Evolutionary conservation across 2,888 invertebrate genomes (phyloP), one percentile per base, ranked within the genome.

Genomic region (Sphaeridia pumilis): DNA sequence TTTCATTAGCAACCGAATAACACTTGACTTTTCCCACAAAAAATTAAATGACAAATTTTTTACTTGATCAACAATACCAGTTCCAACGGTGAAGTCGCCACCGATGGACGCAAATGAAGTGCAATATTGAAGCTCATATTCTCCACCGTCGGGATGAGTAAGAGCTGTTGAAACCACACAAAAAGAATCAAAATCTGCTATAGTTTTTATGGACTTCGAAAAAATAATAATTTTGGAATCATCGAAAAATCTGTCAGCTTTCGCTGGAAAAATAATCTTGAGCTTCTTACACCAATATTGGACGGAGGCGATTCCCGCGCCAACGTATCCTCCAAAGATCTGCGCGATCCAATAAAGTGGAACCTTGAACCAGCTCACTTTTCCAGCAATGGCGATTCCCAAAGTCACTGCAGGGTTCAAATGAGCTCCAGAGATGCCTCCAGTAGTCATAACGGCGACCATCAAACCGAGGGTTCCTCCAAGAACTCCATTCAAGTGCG

Each of bases 361-460:
- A 24, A 64, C 35, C 41, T 59, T 59, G 24, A 55, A 27, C 64
- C 64, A 64, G 34, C 56, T 58, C 4, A 57, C 12, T 4, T 60
- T 43, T 12, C 64, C 64, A 25, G 48, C 54, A 20, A 62, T 43
- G 5, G 61, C 59, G 5, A 60, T 34, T 4, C 56, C 48, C 3
- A 64, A 27, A 2, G 57, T 47, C 1, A 64, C 57, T 3, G 60
- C 61, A 7, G 64, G 61, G 45, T 61, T 64, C 3, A 60, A 34
- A 44, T 57, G 60, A 10, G 56, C 57, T 4, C 56, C 60, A 20
- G 63, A 57, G 12, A 57, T 21, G 38, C 60, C 60, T 7, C 63
- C 63, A n/a, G 49, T 52, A 24, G 54, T 46, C 14, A 56, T 12
- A 14, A 57, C 53, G 1, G 58, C 52, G 22, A 49, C 52, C 58